Percentiles rank a stretch among this genome's conserved stretches.
These are phyloP conservation scores for Anguilla marmorata DNA, from an alignment of 2,797 vertebrate genomes.

Conservation along the genomic window DNA sequence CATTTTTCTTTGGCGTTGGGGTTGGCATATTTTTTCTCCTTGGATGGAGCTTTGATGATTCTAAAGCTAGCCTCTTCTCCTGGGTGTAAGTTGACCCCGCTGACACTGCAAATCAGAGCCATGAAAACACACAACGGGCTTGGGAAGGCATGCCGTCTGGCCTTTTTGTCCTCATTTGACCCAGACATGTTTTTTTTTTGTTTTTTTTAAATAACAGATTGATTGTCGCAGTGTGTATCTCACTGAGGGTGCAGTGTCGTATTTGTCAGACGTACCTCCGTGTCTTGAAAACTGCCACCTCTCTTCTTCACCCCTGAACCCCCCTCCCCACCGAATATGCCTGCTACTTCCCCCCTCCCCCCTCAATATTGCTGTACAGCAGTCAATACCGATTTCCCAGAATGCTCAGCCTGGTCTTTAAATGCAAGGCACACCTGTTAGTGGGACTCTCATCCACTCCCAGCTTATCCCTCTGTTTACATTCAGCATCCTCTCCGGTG, in stretches of 20 bases:
- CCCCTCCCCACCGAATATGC: not conserved
- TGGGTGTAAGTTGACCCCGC: not conserved
- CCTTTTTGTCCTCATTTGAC: not conserved
- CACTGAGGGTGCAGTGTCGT: no score
- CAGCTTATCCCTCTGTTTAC: not conserved
- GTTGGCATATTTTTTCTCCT: not conserved
- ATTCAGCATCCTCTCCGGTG: not conserved
- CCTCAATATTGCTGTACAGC: not conserved
- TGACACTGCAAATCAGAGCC: not conserved
- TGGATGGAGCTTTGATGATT: not conserved
- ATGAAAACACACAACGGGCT: not conserved
- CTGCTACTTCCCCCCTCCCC: no score
- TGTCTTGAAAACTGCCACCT: not conserved
- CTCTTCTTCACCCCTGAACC: not conserved
- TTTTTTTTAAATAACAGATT: not conserved
- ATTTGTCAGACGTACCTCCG: not conserved
- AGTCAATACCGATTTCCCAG: not conserved
- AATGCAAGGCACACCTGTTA: constrained; percentile 1
- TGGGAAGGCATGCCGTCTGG: not conserved
- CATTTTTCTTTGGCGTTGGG: not conserved
- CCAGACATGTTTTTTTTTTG: not conserved
- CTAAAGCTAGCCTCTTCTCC: not conserved
- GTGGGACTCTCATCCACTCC: not conserved
- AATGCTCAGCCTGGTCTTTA: not conserved
- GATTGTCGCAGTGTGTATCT: not conserved